Evolutionary conservation across 2,888 invertebrate species (phyloP), one percentile per base, ranked within the genome.

Genomic region (Cryptus viduatorius): DNA sequence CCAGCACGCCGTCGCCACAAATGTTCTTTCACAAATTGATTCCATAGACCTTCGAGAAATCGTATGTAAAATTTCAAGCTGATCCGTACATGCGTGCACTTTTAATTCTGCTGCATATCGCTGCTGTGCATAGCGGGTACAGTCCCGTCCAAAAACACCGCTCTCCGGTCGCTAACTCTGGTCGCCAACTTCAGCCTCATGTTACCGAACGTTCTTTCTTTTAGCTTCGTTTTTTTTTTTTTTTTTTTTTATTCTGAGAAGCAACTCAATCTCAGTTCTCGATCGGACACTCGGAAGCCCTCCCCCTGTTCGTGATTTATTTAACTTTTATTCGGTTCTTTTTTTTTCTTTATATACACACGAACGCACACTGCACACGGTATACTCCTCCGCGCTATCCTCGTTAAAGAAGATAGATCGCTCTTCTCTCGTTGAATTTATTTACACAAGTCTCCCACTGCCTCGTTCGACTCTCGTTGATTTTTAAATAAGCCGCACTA

Each of bases 321-420:
- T 67, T 24, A 19, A 16, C 10, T 67, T 68, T 68, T 16, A 12
- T 4, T n/a, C 48, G 14, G 1, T 48, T 67, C 16, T 19, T 12
- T 59, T 16, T 31, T 24, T 67, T 46, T 19, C 19, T 64, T 42
- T 37, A 44, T 37, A 24, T 37, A 71, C 56, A 48, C 46, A 79
- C 71, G 14, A 71, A 48, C 31, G 61, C 59, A 4, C 69, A 59
- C 59, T 44, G 68, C n/a, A 78, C 67, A 61, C 69, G 14, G 61
- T 31, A 59, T 12, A 31, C 31, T 69, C 37, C 42, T 48, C 69
- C 71, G 59, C 46, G 19, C 68, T 8, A 10, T 31, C 31, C 37
- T 67, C 79, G 19, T 79, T 48, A 69, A 79, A 69, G 50, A 79
- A 46, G 48, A 78, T 46, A 37, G 56, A 59, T 69, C 71, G 50